Conservation (phyloP, 2,888 invertebrate species). For the Melanotus villosus region DNA sequence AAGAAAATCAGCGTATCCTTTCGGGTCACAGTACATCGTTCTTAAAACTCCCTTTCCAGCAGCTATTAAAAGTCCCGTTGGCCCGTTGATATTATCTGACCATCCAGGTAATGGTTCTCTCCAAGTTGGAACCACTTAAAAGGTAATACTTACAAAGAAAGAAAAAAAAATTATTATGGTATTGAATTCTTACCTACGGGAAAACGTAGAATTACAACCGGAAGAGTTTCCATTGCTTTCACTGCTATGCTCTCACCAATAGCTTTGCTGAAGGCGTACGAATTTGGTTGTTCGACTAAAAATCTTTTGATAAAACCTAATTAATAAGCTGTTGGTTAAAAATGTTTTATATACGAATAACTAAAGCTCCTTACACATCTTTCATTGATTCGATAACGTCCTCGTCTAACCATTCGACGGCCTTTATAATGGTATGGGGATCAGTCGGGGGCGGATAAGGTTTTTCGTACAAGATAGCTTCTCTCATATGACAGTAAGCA, state of each 20-base stretch:
- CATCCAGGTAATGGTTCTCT: constrained; percentile 88
- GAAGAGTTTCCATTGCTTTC: constrained; percentile 83
- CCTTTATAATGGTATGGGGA: constrained; percentile 82
- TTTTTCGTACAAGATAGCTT: constrained; percentile 84
- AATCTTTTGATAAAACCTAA: constrained; percentile 69
- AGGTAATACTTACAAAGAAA: neutral
- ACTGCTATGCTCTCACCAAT: constrained; percentile 89
- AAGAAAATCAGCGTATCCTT: constrained; percentile 83
- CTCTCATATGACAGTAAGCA: constrained; percentile 91
- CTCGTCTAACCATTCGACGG: constrained; percentile 85
- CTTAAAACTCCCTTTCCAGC: constrained; percentile 91
- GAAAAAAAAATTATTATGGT: too few species aligned
- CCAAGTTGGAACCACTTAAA: constrained; percentile 85
- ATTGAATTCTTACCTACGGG: constrained; percentile 85
- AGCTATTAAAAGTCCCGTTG: constrained; percentile 85
- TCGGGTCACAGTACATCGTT: constrained; percentile 87
- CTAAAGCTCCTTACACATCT: too few species aligned
- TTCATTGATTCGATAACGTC: too few species aligned
- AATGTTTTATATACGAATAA: too few species aligned
- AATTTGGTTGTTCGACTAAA: constrained; percentile 86
- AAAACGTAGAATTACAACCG: constrained; percentile 86
- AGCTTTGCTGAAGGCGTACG: constrained; percentile 76
- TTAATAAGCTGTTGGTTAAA: neutral
- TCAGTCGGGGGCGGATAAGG: constrained; percentile 88
- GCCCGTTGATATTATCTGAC: constrained; percentile 96